A percentile compares a stretch with the other conserved stretches of the same genome.
These are phyloP conservation scores for Cyclopterus lumpus DNA, from an alignment of 2,797 vertebrate genomes.

Conservation along the genomic window DNA sequence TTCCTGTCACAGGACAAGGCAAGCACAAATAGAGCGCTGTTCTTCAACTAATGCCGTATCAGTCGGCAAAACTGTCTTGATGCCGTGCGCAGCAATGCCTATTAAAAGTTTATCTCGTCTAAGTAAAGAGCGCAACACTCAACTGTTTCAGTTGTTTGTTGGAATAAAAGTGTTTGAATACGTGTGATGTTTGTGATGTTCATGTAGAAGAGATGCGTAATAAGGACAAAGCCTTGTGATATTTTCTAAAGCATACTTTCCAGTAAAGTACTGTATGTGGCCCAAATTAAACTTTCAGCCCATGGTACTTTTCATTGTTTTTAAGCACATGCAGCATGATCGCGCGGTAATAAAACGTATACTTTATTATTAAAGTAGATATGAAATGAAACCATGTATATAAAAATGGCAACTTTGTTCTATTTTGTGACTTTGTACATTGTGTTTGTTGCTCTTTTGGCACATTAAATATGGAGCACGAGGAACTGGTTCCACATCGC, in stretches of 20 bases:
- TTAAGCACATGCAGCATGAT: background rate
- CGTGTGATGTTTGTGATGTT: conserved; percentile 29
- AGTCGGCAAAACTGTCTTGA: conserved; percentile 67
- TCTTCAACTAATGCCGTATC: conserved; percentile 69
- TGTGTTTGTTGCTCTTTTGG: conserved; percentile 32
- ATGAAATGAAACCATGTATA: background rate
- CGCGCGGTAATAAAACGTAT: background rate
- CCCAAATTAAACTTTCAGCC: background rate
- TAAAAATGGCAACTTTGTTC: background rate
- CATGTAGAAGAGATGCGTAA: background rate
- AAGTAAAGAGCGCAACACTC: conserved; percentile 33
- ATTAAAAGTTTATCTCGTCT: conserved; percentile 72
- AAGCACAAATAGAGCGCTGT: conserved; percentile 76
- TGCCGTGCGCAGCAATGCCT: conserved; percentile 43
- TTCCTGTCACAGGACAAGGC: conserved; percentile 83
- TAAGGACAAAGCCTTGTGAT: background rate
- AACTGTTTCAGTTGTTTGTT: conserved; percentile 48
- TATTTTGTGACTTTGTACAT: conserved; percentile 8
- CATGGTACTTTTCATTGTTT: background rate
- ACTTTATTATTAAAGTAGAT: background rate
- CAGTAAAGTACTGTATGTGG: background rate
- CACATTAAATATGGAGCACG: conserved; percentile 43
- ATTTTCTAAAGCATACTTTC: conserved; percentile 4
- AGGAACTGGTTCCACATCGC: conserved; percentile 49
- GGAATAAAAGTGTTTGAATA: conserved; percentile 37